Conservation (phyloP, 2,888 invertebrate species). For the Hirtodrosophila alboralis region DNA sequence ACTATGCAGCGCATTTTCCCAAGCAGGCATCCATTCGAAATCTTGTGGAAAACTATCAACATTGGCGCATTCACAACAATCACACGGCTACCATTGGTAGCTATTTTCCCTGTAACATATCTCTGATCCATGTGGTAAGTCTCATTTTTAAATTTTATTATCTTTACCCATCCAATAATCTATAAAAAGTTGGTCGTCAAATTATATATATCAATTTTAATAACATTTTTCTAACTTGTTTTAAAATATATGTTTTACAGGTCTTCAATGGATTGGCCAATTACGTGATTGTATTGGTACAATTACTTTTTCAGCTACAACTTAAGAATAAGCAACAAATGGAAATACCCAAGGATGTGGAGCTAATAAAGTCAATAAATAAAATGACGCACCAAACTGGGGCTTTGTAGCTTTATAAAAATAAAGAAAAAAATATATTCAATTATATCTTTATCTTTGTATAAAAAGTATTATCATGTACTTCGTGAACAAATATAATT, state of each 20-base stretch:
- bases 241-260: conserved; percentile 53
- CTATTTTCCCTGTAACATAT: conserved; percentile 56
- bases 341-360: conserved; percentile 48
- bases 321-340: conserved; percentile 44
- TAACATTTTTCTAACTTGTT: no score
- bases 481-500: not conserved
- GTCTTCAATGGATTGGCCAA: conserved; percentile 74
- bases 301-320: conserved; percentile 76
- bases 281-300: conserved; percentile 79
- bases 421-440: no score
- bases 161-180: no score
- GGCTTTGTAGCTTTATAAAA: not conserved
- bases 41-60: conserved; percentile 50
- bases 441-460: no score
- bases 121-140: conserved; percentile 72
- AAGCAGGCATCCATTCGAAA: conserved; percentile 13
- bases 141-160: no score
- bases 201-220: no score
- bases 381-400: conserved; percentile 26
- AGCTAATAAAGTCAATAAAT: conserved; percentile 37
- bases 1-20: conserved; percentile 49
- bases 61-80: conserved; percentile 70
- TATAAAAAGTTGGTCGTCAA: no score
- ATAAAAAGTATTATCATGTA: no score
- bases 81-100: conserved; percentile 68